These are phyloP conservation scores for Poeciliopsis retropinna DNA, from an alignment of 2,113 vertebrate species.

Conservation along the genomic window DNA sequence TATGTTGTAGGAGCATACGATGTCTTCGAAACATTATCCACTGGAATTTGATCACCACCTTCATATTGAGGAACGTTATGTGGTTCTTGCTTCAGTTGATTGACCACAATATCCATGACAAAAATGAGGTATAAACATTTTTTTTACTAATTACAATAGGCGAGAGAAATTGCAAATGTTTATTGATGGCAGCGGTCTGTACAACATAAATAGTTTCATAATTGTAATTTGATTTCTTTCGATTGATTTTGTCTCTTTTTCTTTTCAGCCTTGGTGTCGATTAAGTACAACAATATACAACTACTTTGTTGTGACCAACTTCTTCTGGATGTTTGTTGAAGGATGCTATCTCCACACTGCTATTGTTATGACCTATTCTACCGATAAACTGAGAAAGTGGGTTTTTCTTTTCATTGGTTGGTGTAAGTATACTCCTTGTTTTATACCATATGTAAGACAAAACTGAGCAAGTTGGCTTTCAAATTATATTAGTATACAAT, in stretches of 20 bases:
- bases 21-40: conserved; percentile 98
- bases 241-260: conserved; percentile 6
- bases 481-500: background rate
- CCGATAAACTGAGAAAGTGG: conserved; percentile 93
- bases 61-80: conserved; percentile 93
- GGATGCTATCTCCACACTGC: conserved; percentile 98
- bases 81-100: conserved; percentile 98
- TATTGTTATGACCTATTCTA: conserved; percentile 98
- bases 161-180: too few relatives aligned
- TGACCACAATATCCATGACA: conserved; percentile 94
- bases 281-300: conserved; percentile 96
- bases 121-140: conserved; percentile 86
- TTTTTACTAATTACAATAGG: background rate
- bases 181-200: background rate
- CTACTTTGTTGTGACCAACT: conserved; percentile 99
- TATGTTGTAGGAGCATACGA: conserved; percentile 87
- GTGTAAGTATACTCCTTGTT: conserved; percentile 85
- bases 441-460: background rate
- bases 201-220: background rate
- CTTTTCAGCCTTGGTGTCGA: conserved; percentile 92
- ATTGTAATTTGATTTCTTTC: background rate
- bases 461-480: background rate
- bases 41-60: conserved; percentile 97
- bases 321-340: conserved; percentile 99
- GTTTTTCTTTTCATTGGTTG: conserved; percentile 98